phyloP scores from a whole-genome alignment of 2,113 vertebrate genomes.

The Gracilinanus agilis region DNA sequence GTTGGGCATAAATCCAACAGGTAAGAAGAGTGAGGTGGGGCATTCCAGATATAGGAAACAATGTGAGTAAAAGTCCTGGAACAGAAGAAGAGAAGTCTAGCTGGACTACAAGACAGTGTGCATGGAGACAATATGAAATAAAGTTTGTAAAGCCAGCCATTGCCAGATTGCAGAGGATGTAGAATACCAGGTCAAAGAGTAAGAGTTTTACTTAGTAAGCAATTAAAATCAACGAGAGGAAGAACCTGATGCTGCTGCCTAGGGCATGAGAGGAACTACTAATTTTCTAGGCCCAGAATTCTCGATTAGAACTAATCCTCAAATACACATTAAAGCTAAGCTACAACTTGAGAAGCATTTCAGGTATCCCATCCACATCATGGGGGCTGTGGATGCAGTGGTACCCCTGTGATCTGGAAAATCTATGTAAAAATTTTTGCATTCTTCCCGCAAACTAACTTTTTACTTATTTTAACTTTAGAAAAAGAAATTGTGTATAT shows the following conservation, averaged over 20 bases:
- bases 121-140: not conserved
- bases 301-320: not conserved
- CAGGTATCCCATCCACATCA: too few relatives aligned
- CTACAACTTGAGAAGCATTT: not conserved
- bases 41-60: not conserved
- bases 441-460: too few relatives aligned
- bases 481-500: too few relatives aligned
- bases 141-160: not conserved
- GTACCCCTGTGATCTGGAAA: too few relatives aligned
- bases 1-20: not conserved
- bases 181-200: not conserved
- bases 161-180: not conserved
- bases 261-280: not conserved
- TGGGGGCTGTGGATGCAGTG: too few relatives aligned
- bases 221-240: not conserved
- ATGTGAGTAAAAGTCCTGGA: not conserved
- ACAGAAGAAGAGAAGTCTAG: not conserved
- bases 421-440: too few relatives aligned
- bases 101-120: not conserved
- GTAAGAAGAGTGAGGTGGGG: not conserved
- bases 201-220: not conserved
- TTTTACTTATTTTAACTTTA: too few relatives aligned
- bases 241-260: not conserved
- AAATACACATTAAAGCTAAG: not conserved
- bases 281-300: not conserved